Conservation (phyloP, 2,113 vertebrate species). For the Antechinus stuartii region DNA sequence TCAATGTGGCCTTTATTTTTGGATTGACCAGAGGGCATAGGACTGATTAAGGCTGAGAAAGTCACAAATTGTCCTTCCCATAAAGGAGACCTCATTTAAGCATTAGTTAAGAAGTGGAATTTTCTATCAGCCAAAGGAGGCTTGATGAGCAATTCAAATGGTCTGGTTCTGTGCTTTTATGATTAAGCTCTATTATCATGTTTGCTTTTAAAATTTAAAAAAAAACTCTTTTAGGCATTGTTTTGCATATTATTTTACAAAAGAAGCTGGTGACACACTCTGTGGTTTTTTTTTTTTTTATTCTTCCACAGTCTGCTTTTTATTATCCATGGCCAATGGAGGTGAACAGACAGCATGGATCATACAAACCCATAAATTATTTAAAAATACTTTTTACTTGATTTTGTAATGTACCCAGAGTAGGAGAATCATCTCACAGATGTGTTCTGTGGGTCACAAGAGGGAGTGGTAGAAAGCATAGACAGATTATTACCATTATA, state of each 20-base stretch:
- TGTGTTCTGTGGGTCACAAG: not conserved
- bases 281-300: constrained; percentile 44
- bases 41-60: not conserved
- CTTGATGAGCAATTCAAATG: constrained; percentile 18
- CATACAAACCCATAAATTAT: constrained; percentile 22
- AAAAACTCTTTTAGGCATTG: constrained; percentile 47
- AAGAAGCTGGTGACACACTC: constrained; percentile 22
- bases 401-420: not conserved
- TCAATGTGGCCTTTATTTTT: constrained; percentile 42
- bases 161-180: not conserved
- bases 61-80: not conserved
- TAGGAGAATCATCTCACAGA: not conserved
- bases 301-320: not conserved
- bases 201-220: constrained; percentile 26
- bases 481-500: not conserved
- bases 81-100: not conserved
- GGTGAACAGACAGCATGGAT: constrained; percentile 8
- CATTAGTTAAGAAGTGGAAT: not conserved
- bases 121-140: constrained; percentile 7
- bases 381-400: constrained; percentile 17
- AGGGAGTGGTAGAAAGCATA: not conserved
- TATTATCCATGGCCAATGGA: constrained; percentile 44
- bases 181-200: constrained; percentile 52
- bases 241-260: constrained; percentile 62
- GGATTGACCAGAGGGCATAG: not conserved